Percentiles rank a stretch among this genome's conserved stretches.
Evolutionary conservation across 2,888 invertebrate genomes (phyloP).

Genomic region (Eristalinus aeneus): DNA sequence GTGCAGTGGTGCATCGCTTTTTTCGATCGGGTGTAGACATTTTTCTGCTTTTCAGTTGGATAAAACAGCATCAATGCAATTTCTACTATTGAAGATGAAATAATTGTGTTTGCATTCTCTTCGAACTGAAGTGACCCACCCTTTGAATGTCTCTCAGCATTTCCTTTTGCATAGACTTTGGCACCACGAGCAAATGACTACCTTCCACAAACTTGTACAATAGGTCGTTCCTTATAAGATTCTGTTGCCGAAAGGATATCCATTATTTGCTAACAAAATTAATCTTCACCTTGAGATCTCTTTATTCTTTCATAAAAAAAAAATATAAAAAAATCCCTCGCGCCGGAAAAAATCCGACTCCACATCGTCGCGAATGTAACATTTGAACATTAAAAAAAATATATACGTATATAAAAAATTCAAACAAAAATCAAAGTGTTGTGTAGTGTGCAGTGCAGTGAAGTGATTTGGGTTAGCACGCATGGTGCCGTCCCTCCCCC

Average conservation of each 20-base stretch:
- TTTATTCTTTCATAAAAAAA: too few species aligned
- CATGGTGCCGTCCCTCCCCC: too few species aligned
- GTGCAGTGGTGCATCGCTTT: neutral
- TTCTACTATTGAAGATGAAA: neutral
- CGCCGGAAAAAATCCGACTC: too few species aligned
- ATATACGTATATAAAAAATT: too few species aligned
- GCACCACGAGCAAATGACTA: neutral
- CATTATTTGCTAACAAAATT: neutral
- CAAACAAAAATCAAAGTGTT: too few species aligned
- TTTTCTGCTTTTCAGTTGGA: neutral
- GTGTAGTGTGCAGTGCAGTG: too few species aligned
- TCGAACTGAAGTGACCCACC: neutral
- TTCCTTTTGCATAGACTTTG: neutral
- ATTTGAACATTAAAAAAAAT: too few species aligned
- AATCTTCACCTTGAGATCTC: too few species aligned
- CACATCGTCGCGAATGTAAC: too few species aligned
- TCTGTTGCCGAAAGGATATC: neutral
- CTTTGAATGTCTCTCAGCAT: neutral
- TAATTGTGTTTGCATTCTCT: neutral
- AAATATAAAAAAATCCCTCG: too few species aligned
- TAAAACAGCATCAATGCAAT: neutral
- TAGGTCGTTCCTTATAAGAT: neutral
- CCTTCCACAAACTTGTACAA: neutral
- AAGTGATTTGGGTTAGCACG: too few species aligned
- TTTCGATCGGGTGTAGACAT: neutral